Conservation (phyloP, 2,888 invertebrate genomes). For the Hyles lineata region DNA sequence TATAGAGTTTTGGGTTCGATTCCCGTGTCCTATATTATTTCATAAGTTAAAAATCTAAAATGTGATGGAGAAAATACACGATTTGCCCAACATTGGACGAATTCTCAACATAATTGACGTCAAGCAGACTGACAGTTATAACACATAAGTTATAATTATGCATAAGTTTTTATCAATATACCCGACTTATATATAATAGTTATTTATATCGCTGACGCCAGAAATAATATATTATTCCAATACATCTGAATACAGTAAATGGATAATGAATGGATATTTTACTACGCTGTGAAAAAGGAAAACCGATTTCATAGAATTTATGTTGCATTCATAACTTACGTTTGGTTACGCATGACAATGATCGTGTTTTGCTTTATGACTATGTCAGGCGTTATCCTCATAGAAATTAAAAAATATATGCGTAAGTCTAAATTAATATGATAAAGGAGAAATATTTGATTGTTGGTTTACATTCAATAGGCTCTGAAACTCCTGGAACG, state of each 20-base stretch:
- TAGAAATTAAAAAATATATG: neutral
- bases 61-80: too few species aligned
- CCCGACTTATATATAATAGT: neutral
- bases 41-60: too few species aligned
- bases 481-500: too few species aligned
- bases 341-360: neutral
- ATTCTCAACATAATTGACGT: too few species aligned
- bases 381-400: neutral
- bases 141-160: neutral
- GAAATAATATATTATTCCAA: neutral
- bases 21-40: too few species aligned
- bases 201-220: neutral
- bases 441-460: too few species aligned
- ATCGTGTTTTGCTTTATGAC: neutral
- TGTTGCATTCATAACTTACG: too few species aligned
- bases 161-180: neutral
- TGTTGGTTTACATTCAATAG: too few species aligned
- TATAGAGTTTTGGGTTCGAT: too few species aligned
- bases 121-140: neutral
- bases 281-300: neutral
- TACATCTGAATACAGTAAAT: neutral
- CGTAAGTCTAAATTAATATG: too few species aligned
- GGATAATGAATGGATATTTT: constrained; percentile 4
- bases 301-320: neutral
- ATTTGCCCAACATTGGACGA: too few species aligned